phyloP scores from a whole-genome alignment of 2,888 invertebrate genomes.

The Philopedon plagiatum region DNA sequence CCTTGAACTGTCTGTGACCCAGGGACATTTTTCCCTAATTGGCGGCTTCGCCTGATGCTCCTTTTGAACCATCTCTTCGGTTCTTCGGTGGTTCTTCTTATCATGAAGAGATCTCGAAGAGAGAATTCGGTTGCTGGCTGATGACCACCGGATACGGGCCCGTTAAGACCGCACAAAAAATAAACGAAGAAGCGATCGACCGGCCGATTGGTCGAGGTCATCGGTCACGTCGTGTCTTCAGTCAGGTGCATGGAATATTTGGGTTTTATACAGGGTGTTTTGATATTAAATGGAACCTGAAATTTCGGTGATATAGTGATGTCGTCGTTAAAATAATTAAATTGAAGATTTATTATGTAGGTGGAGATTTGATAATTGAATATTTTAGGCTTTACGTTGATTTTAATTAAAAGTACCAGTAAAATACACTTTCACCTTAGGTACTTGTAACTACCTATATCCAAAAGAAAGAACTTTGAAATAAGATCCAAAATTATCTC shows the following conservation, averaged over 20 bases:
- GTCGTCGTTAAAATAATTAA: no score
- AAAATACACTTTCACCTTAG: no score
- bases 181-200: constrained; percentile 38
- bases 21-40: constrained; percentile 39
- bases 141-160: constrained; percentile 50
- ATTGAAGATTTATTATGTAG: no score
- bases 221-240: constrained; percentile 28
- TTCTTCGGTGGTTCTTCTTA: constrained; percentile 23
- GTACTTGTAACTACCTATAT: no score
- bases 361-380: no score
- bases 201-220: constrained; percentile 43
- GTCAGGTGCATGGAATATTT: constrained; percentile 8
- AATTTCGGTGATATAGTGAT: no score
- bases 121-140: constrained; percentile 44
- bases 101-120: constrained; percentile 27
- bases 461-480: no score
- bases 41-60: constrained; percentile 20
- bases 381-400: no score
- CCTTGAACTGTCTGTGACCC: constrained; percentile 45
- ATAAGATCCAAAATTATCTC: no score
- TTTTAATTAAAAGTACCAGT: no score
- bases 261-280: background rate
- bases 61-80: constrained; percentile 26
- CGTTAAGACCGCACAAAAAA: constrained; percentile 44
- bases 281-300: background rate